Base-by-base conservation (phyloP, 2,113 vertebrate genomes). In the Oreochromis spilurus region DNA sequence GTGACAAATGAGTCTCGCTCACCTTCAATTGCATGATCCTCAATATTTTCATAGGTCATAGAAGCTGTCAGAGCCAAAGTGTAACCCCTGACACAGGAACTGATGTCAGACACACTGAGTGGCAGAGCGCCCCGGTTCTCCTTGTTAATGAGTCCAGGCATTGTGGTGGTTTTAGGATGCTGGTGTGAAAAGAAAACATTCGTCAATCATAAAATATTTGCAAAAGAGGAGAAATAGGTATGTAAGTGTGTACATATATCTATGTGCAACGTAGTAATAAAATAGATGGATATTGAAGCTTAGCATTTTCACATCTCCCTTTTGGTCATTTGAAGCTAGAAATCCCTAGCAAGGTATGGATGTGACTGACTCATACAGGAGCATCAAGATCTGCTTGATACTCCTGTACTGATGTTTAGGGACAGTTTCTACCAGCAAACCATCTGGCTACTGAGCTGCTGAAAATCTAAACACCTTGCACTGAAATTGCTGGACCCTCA, bases 141-240 rank as follows among this genome's bases (percentile, higher is more conserved):
- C 84, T 94, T 91, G 95, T 98, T 99, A 31, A 99, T 95, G 87
- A 99, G 97, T 85, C 98, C 98, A 1, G 98, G 98, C 98, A 99
- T 99, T 89, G 85, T 88, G 88, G 38, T 2, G 10, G 17, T 86
- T 92, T 94, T 89, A 94, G 65, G 84, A 91, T 57, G 88, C 88
- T 94, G 87, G 19, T 86, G 82, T 81, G 82, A 81, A 90, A 82
- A 55, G n/a, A 70, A 40, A 34, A 58, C 50, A 1, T 21, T 67
- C 19, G 21, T 67, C 62, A 67, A 11, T 38, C 34, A 38, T 38
- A 67, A 13, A 67, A 38, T 19, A 21, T 67, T 67, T 31, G 45
- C 43, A 77, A 77, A 77, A 34, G 6, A 29, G 26, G 24, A 50
- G 43, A 77, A 19, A n/a, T 31, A 31, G 26, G 45, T 19, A 77